Evolutionary conservation across 1,140 invertebrate species (phyloP).

Genomic region (Melitaea cinxia): DNA sequence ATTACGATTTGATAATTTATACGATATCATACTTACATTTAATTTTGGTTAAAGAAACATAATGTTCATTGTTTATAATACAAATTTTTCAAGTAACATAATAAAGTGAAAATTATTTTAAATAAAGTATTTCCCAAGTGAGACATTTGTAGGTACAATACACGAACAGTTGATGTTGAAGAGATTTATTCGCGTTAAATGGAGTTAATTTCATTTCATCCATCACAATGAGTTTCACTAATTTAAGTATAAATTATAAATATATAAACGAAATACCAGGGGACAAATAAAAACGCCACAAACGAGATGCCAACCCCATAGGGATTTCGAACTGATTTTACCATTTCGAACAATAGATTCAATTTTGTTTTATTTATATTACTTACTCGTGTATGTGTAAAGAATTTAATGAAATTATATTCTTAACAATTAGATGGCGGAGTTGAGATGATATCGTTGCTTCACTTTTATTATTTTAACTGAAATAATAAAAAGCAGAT

Average conservation of each 20-base stretch:
- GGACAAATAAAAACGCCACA: constrained; percentile 16
- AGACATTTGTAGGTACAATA: constrained; percentile 1
- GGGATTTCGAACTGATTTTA: constrained; percentile 17
- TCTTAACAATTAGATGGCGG: no score
- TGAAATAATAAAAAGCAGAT: no score
- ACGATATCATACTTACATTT: no score
- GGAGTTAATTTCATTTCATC: constrained; percentile 1
- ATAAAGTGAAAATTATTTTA: background rate
- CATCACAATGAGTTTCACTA: constrained; percentile 3
- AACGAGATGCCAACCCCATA: constrained; percentile 1
- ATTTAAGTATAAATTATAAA: constrained; percentile 22
- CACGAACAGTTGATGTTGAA: background rate
- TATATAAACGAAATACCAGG: constrained; percentile 8
- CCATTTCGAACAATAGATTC: background rate
- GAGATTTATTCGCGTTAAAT: constrained; percentile 2
- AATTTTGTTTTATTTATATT: background rate
- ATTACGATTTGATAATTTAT: no score
- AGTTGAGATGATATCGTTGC: no score
- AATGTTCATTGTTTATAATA: no score
- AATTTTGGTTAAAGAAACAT: no score
- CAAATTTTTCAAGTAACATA: no score
- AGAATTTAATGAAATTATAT: background rate
- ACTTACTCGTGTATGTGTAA: background rate
- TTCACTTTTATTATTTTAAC: no score
- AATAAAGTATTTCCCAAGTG: background rate